These are phyloP conservation scores for Acanthis flammea DNA, from an alignment of 2,797 vertebrate species.

Conservation along the genomic window DNA sequence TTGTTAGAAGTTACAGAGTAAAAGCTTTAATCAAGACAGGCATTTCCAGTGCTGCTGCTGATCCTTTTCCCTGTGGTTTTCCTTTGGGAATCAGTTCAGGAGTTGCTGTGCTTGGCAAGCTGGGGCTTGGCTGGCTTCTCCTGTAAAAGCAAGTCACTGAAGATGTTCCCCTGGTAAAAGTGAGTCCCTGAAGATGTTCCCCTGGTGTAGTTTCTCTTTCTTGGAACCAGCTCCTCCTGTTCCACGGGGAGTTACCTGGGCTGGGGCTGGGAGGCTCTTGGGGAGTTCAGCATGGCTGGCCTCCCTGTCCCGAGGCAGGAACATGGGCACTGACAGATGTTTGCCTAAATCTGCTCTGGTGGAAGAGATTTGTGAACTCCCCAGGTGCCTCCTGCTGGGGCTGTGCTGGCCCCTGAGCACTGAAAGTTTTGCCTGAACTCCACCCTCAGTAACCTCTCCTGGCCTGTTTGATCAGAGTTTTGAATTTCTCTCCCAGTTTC, in stretches of 20 bases:
- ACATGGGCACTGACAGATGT: background rate
- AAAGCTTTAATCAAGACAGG: background rate
- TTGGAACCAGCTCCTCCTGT: background rate
- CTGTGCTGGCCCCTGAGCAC: background rate
- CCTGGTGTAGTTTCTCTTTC: background rate
- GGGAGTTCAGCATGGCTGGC: background rate
- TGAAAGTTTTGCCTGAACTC: background rate
- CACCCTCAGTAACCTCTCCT: background rate
- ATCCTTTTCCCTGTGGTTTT: background rate
- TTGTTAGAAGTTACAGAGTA: background rate
- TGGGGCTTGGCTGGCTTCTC: background rate
- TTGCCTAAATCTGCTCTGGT: background rate
- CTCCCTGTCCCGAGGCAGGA: background rate
- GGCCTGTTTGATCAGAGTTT: background rate
- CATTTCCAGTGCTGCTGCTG: background rate
- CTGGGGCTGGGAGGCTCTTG: background rate
- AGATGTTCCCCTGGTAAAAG: background rate
- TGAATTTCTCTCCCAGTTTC: background rate
- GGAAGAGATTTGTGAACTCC: background rate
- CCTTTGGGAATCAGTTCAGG: background rate
- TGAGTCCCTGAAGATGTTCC: background rate
- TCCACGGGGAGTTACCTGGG: rapidly evolving
- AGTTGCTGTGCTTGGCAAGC: background rate
- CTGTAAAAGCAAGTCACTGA: background rate
- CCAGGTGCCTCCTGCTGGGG: background rate